These are phyloP conservation scores for Drosophila testacea DNA, from an alignment of 2,888 invertebrate species.

Conservation along the genomic window DNA sequence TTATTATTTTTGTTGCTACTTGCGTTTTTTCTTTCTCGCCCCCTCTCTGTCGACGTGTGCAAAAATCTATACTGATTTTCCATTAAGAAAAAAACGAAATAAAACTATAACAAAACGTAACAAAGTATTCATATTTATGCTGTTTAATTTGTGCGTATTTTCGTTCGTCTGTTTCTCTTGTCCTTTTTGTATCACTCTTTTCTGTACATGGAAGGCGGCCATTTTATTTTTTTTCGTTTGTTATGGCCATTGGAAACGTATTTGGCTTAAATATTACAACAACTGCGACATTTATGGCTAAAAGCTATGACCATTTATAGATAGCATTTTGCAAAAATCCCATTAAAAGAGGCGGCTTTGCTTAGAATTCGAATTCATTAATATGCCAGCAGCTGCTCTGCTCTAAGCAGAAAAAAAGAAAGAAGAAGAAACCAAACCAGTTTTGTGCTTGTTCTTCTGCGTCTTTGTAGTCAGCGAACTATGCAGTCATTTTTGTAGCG, in stretches of 20 bases:
- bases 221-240: conserved; percentile 44
- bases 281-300: conserved; percentile 58
- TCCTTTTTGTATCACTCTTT: conserved; percentile 20
- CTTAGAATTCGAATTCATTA: conserved; percentile 68
- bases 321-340: conserved; percentile 50
- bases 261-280: conserved; percentile 62
- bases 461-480: conserved; percentile 51
- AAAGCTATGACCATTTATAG: conserved; percentile 63
- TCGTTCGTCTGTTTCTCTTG: conserved; percentile 27
- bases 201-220: conserved; percentile 40
- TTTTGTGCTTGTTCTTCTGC: conserved; percentile 46
- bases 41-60: conserved; percentile 57
- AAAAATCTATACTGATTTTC: conserved; percentile 42
- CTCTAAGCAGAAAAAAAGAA: conserved; percentile 26
- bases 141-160: conserved; percentile 44
- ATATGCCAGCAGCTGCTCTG: conserved; percentile 55
- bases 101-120: conserved; percentile 15
- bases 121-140: conserved; percentile 30
- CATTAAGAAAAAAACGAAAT: conserved; percentile 21
- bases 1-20: conserved; percentile 32
- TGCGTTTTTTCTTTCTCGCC: conserved; percentile 23
- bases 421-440: conserved; percentile 53
- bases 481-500: conserved; percentile 70
- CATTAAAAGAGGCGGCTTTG: conserved; percentile 61
- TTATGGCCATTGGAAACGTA: conserved; percentile 44